Base-by-base conservation (phyloP, 1,140 invertebrate genomes). In the Anagrus nilaparvatae region DNA sequence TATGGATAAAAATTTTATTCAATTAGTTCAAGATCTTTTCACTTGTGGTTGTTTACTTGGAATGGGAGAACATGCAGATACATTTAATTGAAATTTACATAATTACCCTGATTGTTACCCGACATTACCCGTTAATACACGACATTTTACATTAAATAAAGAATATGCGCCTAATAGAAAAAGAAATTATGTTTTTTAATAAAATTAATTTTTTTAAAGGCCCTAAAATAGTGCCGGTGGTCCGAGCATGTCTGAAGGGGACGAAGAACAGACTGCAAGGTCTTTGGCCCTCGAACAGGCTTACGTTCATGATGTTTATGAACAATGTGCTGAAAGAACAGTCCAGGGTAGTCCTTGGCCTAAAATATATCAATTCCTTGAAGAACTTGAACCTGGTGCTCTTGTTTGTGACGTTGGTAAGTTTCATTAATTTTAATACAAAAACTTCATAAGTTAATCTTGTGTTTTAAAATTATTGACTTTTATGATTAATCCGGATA, bases 301-400 rank as follows among this genome's bases (percentile, higher is more conserved):
- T 39, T 94, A 95, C 66, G 92, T 96, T 14, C 88, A 94, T 65
- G 88, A 93, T 57, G 90, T 94, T 38, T 96, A 95, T 71, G 83
- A 92, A 58, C 83, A 88, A 63, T 84, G 82, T 47, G 77, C 77
- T 50, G 76, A 79, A 66, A 79, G 81, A 17, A 70, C 71, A 40
- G 77, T 70, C 40, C 64, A 65, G 35, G 77, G 79, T 46, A 78
- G 80, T 44, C 73, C 78, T 20, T 89, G 90, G 78, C 89, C 90
- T 16, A 74, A 79, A 51, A 87, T 94, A 37, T 79, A 81, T 53
- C 77, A 87, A 54, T 94, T 96, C 67, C 76, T 97, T 34, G 68
- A 81, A 31, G 85, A 84, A 37, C 74, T 95, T 17, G 87, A 93
- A 56, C 86, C 88, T 2, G 90, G 89, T 32, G 87, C 88, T 39